Conservation (phyloP, 2,113 vertebrate genomes). For the Helogale parvula region DNA sequence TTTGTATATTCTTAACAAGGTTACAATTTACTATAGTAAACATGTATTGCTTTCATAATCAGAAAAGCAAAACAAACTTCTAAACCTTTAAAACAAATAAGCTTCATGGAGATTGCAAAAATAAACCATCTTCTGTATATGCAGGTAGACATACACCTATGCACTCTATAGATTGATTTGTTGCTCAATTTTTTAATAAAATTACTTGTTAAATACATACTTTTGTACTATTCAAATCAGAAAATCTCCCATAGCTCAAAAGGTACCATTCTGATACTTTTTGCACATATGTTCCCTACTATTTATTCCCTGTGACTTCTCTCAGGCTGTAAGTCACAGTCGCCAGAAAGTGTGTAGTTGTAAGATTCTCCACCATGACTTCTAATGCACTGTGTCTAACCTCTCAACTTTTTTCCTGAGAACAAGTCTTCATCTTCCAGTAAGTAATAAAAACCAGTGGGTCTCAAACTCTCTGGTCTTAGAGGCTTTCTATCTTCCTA, state of each 20-base stretch:
- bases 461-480: neutral
- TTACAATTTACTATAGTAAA: neutral
- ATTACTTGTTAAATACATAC: neutral
- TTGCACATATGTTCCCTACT: neutral
- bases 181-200: neutral
- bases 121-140: neutral
- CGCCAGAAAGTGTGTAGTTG: neutral
- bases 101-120: neutral
- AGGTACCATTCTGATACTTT: neutral
- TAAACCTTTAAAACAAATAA: neutral
- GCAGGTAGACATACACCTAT: neutral
- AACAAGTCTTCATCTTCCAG: neutral
- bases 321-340: neutral
- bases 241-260: neutral
- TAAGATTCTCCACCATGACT: fast-evolving
- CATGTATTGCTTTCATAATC: neutral
- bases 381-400: neutral
- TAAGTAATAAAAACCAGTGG: neutral
- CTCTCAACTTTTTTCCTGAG: neutral
- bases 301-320: neutral
- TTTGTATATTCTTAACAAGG: slow-evolving; percentile 20
- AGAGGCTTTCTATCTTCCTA: neutral
- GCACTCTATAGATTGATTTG: neutral
- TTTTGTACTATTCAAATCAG: neutral
- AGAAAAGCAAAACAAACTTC: neutral